Conservation (phyloP, 1,140 invertebrate genomes). For the Drosophila tropicalis region DNA sequence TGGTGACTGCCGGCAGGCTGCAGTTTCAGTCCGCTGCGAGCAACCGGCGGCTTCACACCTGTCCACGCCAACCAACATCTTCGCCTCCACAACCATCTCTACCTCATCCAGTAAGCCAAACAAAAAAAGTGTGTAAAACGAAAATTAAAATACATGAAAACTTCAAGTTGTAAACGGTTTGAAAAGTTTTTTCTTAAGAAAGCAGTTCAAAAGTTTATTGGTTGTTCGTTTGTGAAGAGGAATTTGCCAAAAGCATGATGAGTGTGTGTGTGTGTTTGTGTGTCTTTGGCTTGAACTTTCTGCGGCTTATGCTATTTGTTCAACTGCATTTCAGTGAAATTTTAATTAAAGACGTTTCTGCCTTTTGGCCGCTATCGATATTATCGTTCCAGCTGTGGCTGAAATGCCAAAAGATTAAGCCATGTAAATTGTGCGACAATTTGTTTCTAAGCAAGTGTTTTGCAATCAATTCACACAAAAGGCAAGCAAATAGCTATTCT, state of each 20-base stretch:
- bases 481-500: neutral
- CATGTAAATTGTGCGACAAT: neutral
- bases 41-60: constrained; percentile 74
- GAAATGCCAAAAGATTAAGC: neutral
- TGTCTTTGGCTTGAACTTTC: constrained; percentile 28
- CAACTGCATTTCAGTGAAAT: constrained; percentile 53
- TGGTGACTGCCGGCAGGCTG: constrained; percentile 37
- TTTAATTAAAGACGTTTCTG: constrained; percentile 55
- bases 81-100: constrained; percentile 5
- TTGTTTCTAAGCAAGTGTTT: constrained; percentile 1
- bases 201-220: constrained; percentile 26
- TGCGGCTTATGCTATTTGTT: constrained; percentile 43
- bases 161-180: neutral
- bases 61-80: constrained; percentile 33
- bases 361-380: constrained; percentile 9
- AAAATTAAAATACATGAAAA: neutral
- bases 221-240: constrained; percentile 9
- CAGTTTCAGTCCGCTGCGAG: constrained; percentile 68
- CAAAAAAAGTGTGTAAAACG: constrained; percentile 25
- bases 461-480: neutral
- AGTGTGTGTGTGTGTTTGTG: constrained; percentile 24
- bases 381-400: constrained; percentile 21
- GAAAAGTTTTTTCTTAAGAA: neutral
- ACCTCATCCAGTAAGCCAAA: constrained; percentile 8
- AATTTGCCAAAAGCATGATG: too few relatives aligned